Conservation (phyloP, 2,888 invertebrate species). For the Glaucopsyche alexis region DNA sequence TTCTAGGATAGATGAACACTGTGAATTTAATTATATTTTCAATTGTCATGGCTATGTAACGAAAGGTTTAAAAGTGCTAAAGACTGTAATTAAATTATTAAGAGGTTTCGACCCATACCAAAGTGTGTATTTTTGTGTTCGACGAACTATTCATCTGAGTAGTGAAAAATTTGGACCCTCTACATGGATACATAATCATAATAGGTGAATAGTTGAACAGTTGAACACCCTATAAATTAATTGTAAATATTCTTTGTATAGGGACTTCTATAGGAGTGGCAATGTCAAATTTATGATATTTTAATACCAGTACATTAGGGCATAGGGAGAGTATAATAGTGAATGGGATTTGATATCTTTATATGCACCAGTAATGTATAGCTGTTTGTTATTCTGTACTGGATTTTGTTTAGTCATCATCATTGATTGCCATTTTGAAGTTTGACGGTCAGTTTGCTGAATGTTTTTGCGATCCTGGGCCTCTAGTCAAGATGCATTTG, state of each 20-base stretch:
- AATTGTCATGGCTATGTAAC: no score
- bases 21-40: no score
- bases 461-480: no score
- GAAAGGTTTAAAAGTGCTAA: no score
- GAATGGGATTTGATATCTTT: slow-evolving; percentile 8
- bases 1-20: no score
- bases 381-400: background rate
- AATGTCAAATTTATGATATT: slow-evolving; percentile 19
- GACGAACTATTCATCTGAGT: no score
- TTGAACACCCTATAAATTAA: slow-evolving; percentile 13
- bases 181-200: background rate
- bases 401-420: background rate
- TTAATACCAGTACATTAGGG: background rate
- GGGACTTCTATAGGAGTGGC: background rate
- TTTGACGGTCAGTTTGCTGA: background rate
- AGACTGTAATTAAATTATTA: no score
- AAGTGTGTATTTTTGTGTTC: background rate
- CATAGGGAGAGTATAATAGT: background rate
- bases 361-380: background rate
- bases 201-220: background rate
- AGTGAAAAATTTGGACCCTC: background rate
- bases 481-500: no score
- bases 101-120: no score
- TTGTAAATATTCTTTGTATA: slow-evolving; percentile 4
- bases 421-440: background rate